A percentile compares a stretch with the other conserved stretches of the same genome.
These are phyloP conservation scores for Diploscapter pachys DNA, from an alignment of 1,140 invertebrate species.

Conservation along the genomic window DNA sequence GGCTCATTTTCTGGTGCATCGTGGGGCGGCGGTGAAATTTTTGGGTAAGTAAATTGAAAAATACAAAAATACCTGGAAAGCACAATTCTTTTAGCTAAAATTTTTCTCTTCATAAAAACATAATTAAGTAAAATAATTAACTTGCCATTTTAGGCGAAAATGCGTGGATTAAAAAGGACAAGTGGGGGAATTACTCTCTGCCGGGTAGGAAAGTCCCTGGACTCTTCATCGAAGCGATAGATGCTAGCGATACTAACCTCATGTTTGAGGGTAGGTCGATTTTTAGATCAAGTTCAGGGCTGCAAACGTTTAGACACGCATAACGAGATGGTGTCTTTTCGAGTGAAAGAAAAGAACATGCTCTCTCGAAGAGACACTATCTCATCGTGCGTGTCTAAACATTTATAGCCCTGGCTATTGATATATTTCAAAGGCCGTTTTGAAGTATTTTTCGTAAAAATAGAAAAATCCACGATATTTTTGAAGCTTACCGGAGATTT, in stretches of 20 bases:
- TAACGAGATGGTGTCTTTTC: too few species aligned
- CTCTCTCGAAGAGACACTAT: too few species aligned
- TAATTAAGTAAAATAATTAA: background rate
- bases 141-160: background rate
- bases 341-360: too few species aligned
- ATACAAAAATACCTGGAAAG: slow-evolving; percentile 41
- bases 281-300: too few species aligned
- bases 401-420: too few species aligned
- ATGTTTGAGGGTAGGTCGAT: slow-evolving; percentile 69
- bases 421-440: too few species aligned
- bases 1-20: slow-evolving; percentile 71
- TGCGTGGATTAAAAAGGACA: background rate
- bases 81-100: background rate
- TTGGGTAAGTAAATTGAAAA: slow-evolving; percentile 62
- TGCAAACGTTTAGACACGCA: too few species aligned
- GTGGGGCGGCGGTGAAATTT: slow-evolving; percentile 72
- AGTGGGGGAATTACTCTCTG: slow-evolving; percentile 57
- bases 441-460: too few species aligned
- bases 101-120: background rate
- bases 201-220: slow-evolving; percentile 62
- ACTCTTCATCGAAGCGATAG: slow-evolving; percentile 69
- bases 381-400: too few species aligned
- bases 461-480: too few species aligned
- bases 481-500: too few species aligned
- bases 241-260: slow-evolving; percentile 67